These are phyloP conservation scores for Sebastes schlegelii DNA, from an alignment of 2,113 vertebrate species.

Conservation along the genomic window DNA sequence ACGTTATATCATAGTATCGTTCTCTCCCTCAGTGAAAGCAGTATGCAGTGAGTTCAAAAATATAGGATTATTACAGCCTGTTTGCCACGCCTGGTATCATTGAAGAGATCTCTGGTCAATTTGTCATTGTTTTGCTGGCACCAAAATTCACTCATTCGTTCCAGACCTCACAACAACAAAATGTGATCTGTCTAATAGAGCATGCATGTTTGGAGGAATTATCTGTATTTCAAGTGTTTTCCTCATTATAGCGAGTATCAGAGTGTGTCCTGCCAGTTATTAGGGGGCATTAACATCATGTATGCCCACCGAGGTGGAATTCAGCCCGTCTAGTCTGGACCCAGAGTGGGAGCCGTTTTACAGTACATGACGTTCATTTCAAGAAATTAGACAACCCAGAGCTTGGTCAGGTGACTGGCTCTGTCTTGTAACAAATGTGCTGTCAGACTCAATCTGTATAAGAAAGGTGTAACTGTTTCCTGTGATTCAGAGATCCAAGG, in stretches of 20 bases:
- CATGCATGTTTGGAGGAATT: constrained; percentile 58
- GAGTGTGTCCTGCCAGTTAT: constrained; percentile 65
- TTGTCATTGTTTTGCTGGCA: constrained; percentile 34
- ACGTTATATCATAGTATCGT: neutral
- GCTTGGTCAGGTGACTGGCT: constrained; percentile 38
- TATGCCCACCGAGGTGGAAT: constrained; percentile 59
- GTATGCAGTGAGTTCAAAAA: neutral
- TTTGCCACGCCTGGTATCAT: constrained; percentile 45
- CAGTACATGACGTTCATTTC: constrained; percentile 42
- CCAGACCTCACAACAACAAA: constrained; percentile 42
- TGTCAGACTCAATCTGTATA: constrained; percentile 23
- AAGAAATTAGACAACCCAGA: constrained; percentile 34
- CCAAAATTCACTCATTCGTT: constrained; percentile 31
- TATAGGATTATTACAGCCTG: constrained; percentile 13
- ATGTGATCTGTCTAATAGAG: constrained; percentile 52
- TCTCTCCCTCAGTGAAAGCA: neutral
- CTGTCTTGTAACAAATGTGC: constrained; percentile 4
- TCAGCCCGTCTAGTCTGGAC: constrained; percentile 18
- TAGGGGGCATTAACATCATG: constrained; percentile 71
- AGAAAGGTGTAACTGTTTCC: neutral
- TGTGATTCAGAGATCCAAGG: constrained; percentile 39
- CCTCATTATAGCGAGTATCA: constrained; percentile 61
- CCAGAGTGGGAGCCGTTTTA: constrained; percentile 25
- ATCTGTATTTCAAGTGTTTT: constrained; percentile 65
- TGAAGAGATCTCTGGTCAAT: constrained; percentile 31